Conservation (phyloP, 2,888 invertebrate genomes). For the Apotomis betuletana region DNA sequence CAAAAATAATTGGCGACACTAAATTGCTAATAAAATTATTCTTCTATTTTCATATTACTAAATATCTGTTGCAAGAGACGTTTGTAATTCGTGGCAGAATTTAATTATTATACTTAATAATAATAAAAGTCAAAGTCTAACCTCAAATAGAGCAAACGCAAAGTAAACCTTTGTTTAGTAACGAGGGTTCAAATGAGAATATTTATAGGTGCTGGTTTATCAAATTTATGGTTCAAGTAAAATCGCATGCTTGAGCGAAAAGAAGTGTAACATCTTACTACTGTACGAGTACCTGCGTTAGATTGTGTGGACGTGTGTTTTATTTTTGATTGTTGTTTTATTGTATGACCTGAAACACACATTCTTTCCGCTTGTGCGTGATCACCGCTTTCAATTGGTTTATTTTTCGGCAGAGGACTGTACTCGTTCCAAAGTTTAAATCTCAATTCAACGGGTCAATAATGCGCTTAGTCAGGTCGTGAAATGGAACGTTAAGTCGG, state of each 20-base stretch:
- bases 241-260: slow-evolving; percentile 79
- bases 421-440: slow-evolving; percentile 19
- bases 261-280: slow-evolving; percentile 70
- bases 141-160: too few species aligned
- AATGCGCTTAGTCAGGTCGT: slow-evolving; percentile 49
- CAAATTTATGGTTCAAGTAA: slow-evolving; percentile 71
- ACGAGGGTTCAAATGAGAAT: background rate
- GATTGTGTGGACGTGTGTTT: slow-evolving; percentile 72
- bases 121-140: too few species aligned
- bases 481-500: slow-evolving; percentile 46
- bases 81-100: too few species aligned
- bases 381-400: slow-evolving; percentile 72
- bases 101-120: too few species aligned
- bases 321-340: slow-evolving; percentile 71
- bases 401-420: slow-evolving; percentile 37
- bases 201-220: background rate
- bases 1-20: slow-evolving; percentile 43
- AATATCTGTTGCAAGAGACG: too few species aligned
- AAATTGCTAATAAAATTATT: too few species aligned
- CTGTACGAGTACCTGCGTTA: slow-evolving; percentile 54
- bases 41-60: too few species aligned
- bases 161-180: too few species aligned
- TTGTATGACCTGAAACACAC: slow-evolving; percentile 74
- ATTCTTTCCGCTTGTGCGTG: slow-evolving; percentile 83
- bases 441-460: slow-evolving; percentile 34